Conservation (phyloP, 2,113 vertebrate species). For the Tachysurus vachellii region DNA sequence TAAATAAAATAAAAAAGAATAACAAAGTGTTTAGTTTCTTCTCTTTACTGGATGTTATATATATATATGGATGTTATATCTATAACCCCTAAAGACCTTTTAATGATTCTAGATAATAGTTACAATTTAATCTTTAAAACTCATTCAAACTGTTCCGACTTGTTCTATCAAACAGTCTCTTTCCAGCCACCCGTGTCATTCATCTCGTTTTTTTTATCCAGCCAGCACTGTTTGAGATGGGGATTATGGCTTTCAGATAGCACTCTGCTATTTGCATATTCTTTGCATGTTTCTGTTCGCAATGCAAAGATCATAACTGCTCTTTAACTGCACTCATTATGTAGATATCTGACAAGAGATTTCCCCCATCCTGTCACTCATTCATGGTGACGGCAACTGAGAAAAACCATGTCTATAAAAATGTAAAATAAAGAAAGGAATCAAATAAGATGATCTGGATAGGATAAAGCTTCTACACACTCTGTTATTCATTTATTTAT, state of each 20-base stretch:
- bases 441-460: not conserved
- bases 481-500: not conserved
- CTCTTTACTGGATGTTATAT: not conserved
- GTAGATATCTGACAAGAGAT: slow-evolving; percentile 46
- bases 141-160: not conserved
- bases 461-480: not conserved
- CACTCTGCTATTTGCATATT: slow-evolving; percentile 57
- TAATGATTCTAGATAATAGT: not conserved
- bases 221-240: not conserved
- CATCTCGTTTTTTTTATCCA: slow-evolving; percentile 17
- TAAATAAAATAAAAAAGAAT: too few species aligned
- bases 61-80: not conserved
- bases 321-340: slow-evolving; percentile 42
- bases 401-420: slow-evolving; percentile 24
- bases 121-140: not conserved
- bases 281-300: slow-evolving; percentile 61
- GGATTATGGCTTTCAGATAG: slow-evolving; percentile 5
- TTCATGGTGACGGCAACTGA: slow-evolving; percentile 30
- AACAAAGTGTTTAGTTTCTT: not conserved
- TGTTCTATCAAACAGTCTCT: slow-evolving; percentile 14
- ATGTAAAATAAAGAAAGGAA: not conserved
- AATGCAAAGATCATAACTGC: slow-evolving; percentile 70
- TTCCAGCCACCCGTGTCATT: slow-evolving; percentile 7
- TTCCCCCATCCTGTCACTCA: slow-evolving; percentile 10
- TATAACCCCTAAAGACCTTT: not conserved